Conservation (phyloP, 2,797 vertebrate genomes). For the Acipenser transmontanus region DNA sequence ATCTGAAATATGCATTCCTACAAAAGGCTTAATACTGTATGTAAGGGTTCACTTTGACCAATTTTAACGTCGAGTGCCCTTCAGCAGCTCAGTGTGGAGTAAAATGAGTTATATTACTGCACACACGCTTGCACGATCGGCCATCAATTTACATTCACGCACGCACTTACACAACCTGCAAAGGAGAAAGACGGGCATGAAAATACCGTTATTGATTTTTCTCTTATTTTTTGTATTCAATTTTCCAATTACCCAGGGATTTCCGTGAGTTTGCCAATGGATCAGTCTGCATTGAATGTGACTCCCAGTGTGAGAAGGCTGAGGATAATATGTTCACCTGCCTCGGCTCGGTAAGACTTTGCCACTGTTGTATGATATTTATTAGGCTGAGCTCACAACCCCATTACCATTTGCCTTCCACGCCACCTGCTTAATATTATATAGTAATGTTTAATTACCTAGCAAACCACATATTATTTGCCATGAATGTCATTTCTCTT, state of each 20-base stretch:
- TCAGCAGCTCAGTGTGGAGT: background rate
- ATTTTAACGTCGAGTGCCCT: background rate
- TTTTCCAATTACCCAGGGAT: conserved; percentile 63
- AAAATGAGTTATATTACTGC: background rate
- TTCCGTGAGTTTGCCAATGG: conserved; percentile 84
- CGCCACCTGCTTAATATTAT: no score
- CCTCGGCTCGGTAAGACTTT: conserved; percentile 78
- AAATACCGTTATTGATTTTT: conserved; percentile 1
- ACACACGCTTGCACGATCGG: background rate
- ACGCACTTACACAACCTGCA: background rate
- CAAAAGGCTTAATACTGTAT: no score
- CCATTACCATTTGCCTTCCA: background rate
- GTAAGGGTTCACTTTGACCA: no score
- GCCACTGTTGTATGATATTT: background rate
- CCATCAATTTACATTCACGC: background rate
- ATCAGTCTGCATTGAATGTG: conserved; percentile 83
- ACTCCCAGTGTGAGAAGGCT: conserved; percentile 88
- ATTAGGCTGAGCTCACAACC: no score
- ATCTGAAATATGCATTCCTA: no score
- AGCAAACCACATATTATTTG: no score
- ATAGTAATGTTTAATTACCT: no score
- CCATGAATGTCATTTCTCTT: no score
- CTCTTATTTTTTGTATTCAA: conserved; percentile 30
- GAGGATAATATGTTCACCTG: conserved; percentile 78
- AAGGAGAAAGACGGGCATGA: background rate